These are phyloP conservation scores for Temnothorax unifasciatus DNA, from an alignment of 2,888 invertebrate species.

Conservation along the genomic window DNA sequence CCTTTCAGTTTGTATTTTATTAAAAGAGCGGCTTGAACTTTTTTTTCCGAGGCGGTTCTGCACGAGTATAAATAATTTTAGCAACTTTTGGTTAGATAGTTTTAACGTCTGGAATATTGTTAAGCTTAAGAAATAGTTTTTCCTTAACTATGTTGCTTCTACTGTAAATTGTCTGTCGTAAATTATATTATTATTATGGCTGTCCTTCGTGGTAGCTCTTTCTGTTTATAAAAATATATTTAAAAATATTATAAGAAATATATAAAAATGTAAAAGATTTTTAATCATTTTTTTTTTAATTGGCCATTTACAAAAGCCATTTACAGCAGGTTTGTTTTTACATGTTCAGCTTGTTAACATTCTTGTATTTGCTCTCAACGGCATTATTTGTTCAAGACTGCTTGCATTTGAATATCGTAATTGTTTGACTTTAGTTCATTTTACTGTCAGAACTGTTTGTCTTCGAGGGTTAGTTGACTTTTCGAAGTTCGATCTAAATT, in stretches of 20 bases:
- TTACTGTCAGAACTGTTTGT: conserved; percentile 30
- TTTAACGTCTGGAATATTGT: neutral
- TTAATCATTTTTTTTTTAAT: neutral
- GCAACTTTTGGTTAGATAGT: neutral
- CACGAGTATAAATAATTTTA: neutral
- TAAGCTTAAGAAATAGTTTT: neutral
- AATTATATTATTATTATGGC: neutral
- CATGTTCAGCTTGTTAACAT: neutral
- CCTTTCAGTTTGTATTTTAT: neutral
- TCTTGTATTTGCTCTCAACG: neutral
- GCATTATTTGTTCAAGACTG: conserved; percentile 4
- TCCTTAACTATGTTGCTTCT: neutral
- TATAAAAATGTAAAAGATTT: neutral
- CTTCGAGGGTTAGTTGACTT: conserved; percentile 37
- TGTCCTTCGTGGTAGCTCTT: neutral
- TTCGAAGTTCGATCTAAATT: conserved; percentile 19
- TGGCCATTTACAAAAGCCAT: neutral
- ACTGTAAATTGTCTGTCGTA: neutral
- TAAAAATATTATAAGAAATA: neutral
- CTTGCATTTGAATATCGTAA: conserved; percentile 18
- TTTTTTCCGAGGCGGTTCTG: neutral
- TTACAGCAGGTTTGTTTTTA: neutral
- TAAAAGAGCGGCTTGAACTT: neutral
- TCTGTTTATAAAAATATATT: neutral
- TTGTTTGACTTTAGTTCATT: conserved; percentile 16